These are phyloP conservation scores for Trachelus iudaicus DNA, from an alignment of 2,888 invertebrate genomes.

Conservation along the genomic window DNA sequence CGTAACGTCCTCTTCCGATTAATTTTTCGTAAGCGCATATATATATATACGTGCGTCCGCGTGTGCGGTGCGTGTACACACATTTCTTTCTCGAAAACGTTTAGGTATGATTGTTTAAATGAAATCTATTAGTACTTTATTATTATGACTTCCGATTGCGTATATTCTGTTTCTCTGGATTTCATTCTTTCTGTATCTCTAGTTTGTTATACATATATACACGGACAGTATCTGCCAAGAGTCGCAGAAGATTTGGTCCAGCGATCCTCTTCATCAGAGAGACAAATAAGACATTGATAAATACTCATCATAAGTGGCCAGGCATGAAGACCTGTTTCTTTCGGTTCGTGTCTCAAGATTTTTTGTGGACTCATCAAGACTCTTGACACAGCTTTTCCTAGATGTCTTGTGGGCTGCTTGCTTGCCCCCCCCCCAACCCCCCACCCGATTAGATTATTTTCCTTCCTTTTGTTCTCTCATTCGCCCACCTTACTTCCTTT, in stretches of 20 bases:
- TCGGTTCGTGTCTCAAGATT: not conserved
- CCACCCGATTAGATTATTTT: not conserved
- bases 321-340: not conserved
- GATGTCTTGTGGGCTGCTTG: not conserved
- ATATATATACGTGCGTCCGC: no score
- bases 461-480: not conserved
- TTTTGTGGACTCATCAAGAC: not conserved
- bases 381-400: not conserved
- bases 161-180: not conserved
- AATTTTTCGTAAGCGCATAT: not conserved
- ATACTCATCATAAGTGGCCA: not conserved
- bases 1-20: not conserved
- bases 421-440: not conserved
- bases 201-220: slow-evolving; percentile 33
- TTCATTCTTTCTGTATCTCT: slow-evolving; percentile 27
- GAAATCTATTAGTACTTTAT: slow-evolving; percentile 46
- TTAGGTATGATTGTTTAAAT: slow-evolving; percentile 46
- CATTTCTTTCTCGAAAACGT: slow-evolving; percentile 29
- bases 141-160: slow-evolving; percentile 22
- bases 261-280: not conserved
- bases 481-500: not conserved
- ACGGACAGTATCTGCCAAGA: slow-evolving; percentile 37
- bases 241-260: slow-evolving; percentile 26
- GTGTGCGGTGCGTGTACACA: not conserved
- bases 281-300: not conserved